phyloP scores from a whole-genome alignment of 2,797 vertebrate genomes.

The Malurus splendens region DNA sequence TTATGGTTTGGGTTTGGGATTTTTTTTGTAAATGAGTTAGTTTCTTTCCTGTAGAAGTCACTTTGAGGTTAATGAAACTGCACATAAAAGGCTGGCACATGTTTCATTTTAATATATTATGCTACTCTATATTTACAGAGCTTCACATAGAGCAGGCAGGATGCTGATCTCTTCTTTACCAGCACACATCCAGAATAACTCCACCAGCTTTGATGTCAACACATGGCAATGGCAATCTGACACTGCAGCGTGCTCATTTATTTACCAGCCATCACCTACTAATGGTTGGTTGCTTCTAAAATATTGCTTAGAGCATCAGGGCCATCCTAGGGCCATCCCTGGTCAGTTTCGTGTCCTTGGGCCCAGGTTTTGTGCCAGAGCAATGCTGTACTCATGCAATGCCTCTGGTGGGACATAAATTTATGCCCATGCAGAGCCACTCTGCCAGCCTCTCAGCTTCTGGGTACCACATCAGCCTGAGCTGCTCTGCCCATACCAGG shows the following conservation, averaged over 20 bases:
- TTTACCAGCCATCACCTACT: neutral
- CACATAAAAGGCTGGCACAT: neutral
- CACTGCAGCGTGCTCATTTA: neutral
- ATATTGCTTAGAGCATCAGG: neutral
- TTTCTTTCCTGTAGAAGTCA: neutral
- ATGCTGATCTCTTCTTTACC: neutral
- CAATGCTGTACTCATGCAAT: accelerated
- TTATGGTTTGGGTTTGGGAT: neutral
- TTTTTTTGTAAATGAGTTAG: neutral
- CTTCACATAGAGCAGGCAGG: neutral
- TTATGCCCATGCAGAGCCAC: accelerated
- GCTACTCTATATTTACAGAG: neutral
- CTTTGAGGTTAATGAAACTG: neutral
- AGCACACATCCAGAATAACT: neutral
- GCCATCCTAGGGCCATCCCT: too few species aligned
- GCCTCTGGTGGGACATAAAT: neutral
- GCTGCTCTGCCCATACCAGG: neutral
- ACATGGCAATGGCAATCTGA: neutral
- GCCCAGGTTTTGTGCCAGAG: neutral
- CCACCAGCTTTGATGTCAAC: neutral
- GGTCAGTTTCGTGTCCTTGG: too few species aligned
- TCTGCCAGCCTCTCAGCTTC: neutral
- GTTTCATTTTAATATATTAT: neutral
- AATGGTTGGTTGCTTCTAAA: neutral
- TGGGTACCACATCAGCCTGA: neutral